phyloP scores from a whole-genome alignment of 1,140 invertebrate genomes.

The Scaptomyza hsui region DNA sequence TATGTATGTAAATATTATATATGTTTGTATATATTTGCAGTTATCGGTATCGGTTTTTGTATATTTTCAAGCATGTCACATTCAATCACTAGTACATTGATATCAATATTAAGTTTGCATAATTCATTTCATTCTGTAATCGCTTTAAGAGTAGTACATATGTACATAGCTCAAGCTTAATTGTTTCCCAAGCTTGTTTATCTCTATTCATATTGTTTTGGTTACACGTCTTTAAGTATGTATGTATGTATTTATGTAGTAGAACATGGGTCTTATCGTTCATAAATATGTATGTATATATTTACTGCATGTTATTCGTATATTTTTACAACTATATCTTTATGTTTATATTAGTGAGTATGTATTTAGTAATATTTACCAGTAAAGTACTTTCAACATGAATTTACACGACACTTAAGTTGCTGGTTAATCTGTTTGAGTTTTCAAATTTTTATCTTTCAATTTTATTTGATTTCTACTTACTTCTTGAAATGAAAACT shows the following conservation, averaged over 20 bases:
- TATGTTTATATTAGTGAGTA: conserved; percentile 35
- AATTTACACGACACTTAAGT: conserved; percentile 78
- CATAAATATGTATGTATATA: conserved; percentile 32
- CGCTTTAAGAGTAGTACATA: conserved; percentile 39
- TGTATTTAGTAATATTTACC: conserved; percentile 41
- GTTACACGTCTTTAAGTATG: conserved; percentile 48
- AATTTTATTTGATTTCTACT: conserved; percentile 24
- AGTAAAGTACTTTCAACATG: conserved; percentile 55
- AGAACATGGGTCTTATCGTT: conserved; percentile 23
- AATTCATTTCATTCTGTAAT: conserved; percentile 31
- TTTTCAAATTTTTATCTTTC: conserved; percentile 20
- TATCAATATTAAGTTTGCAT: conserved; percentile 25
- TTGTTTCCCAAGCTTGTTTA: conserved; percentile 6
- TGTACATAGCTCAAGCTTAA: conserved; percentile 23
- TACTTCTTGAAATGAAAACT: conserved; percentile 59
- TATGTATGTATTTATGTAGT: conserved; percentile 40
- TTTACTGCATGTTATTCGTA: conserved; percentile 46
- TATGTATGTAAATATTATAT: conserved; percentile 36
- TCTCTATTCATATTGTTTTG: conserved; percentile 47
- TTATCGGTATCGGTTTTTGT: conserved; percentile 22
- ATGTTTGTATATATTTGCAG: neutral
- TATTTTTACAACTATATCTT: too few species aligned
- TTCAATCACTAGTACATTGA: conserved; percentile 56
- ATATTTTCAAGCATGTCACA: conserved; percentile 58
- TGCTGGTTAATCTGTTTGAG: conserved; percentile 58